phyloP scores from a whole-genome alignment of 2,113 vertebrate genomes.

The Salvator merianae region DNA sequence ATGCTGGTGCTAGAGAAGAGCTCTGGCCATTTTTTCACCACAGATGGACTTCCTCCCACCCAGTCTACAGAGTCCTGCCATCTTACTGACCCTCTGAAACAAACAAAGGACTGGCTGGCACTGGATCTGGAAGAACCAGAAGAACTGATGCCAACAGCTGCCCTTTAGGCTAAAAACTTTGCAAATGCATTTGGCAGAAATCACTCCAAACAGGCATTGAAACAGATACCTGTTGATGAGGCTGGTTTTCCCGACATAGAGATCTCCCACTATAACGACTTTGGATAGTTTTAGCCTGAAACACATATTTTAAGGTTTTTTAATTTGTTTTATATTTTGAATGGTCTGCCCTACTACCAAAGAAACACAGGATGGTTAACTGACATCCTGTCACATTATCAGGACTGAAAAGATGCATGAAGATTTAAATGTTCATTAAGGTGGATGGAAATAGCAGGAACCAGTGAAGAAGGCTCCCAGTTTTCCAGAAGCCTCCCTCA shows the following conservation, averaged over 20 bases:
- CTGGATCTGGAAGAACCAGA: not conserved
- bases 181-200: not conserved
- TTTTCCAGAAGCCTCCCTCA: no score
- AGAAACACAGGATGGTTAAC: no score
- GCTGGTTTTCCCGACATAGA: conserved; percentile 92
- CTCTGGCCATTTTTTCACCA: no score
- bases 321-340: no score
- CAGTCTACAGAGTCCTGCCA: not conserved
- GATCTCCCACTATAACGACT: conserved; percentile 89
- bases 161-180: not conserved
- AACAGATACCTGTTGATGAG: conserved; percentile 87
- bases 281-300: conserved; percentile 88
- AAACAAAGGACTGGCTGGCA: not conserved
- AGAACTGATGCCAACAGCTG: not conserved
- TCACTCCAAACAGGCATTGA: not conserved
- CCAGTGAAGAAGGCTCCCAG: no score
- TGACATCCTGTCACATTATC: no score
- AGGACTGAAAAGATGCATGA: no score
- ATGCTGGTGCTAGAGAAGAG: no score
- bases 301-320: conserved; percentile 28
- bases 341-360: no score
- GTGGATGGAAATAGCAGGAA: no score
- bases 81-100: no score
- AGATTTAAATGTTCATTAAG: no score
- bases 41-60: not conserved